Base-by-base conservation (phyloP, 2,888 invertebrate genomes). In the Julus scandinavius region DNA sequence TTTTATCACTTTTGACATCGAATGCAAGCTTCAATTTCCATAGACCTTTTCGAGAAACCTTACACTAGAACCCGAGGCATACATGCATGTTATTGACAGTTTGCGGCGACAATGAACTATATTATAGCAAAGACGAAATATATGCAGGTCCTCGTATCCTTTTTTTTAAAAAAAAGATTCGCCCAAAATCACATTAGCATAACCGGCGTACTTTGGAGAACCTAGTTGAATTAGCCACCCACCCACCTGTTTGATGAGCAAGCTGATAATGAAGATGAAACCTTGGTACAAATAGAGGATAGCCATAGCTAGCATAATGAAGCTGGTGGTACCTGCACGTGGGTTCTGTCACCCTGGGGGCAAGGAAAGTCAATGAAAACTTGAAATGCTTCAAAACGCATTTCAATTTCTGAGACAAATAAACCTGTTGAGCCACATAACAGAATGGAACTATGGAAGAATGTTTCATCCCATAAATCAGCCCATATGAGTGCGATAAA, bases 171-270 rank as follows among this genome's bases (percentile, higher is more conserved):
- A 50, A 50, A 20, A 11, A 72, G 72, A 29, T 72, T 72, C 58
- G 58, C 58, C 58, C 58, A 63, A 63, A 63, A n/a, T 54, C 1
- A 1, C 72, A 72, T 72, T 72, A 72, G 29, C 72, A 72, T 72
- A 72, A 72, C 72, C 72, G 29, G 72, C 29, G 29, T 3, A 72
- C 72, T 72, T 29, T 29, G 72, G 29, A 11, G 9, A 29, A 72
- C 29, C 72, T 72, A 9, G 7, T 29, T 72, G 72, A 72, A 72
- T 72, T 72, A 29, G 72, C 72, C 72, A 72, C 72, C 72, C 72
- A 72, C 72, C 72, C 72, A 72, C 72, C 72, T 72, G 72, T 72
- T 72, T 72, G 72, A 72, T 72, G 72, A 72, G 72, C 72, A 72
- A 11, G 72, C 29, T 72, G 72, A 72, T 72, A 72, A 72, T 72